Conservation (phyloP, 2,113 vertebrate species). For the Tychaedon coryphoeus region DNA sequence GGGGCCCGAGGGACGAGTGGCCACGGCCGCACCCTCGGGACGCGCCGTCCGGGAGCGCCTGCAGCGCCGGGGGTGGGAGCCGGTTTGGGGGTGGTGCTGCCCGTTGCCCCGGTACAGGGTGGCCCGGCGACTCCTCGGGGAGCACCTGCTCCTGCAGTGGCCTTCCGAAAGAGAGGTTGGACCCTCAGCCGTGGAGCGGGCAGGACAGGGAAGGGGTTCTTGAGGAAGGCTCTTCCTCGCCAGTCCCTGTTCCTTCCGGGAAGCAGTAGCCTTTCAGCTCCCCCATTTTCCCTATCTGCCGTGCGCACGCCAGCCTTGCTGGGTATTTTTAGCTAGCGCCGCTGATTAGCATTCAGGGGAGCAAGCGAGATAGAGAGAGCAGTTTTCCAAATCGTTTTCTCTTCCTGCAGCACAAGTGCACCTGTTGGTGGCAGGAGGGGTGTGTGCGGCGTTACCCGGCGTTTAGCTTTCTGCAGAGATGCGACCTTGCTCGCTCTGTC, state of each 20-base stretch:
- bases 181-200: not conserved
- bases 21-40: too few relatives aligned
- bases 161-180: not conserved
- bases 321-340: slow-evolving; percentile 40
- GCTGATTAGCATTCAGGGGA: slow-evolving; percentile 54
- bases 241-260: not conserved
- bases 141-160: not conserved
- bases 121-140: not conserved
- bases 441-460: not conserved
- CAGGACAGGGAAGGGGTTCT: not conserved
- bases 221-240: not conserved
- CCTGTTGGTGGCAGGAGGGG: not conserved
- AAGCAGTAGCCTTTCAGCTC: not conserved
- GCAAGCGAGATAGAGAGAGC: not conserved
- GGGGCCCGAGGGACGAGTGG: not conserved
- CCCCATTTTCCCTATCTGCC: slow-evolving; percentile 1
- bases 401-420: not conserved
- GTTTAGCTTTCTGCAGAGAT: not conserved
- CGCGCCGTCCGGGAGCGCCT: not conserved
- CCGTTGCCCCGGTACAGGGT: too few relatives aligned
- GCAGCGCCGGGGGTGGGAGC: not conserved
- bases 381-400: not conserved
- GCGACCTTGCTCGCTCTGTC: too few relatives aligned
- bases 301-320: not conserved
- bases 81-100: too few relatives aligned